A percentile compares a stretch with the other conserved stretches of the same genome.
Evolutionary conservation across 2,797 vertebrate species (phyloP).

Genomic region (Sorex maritimensis): DNA sequence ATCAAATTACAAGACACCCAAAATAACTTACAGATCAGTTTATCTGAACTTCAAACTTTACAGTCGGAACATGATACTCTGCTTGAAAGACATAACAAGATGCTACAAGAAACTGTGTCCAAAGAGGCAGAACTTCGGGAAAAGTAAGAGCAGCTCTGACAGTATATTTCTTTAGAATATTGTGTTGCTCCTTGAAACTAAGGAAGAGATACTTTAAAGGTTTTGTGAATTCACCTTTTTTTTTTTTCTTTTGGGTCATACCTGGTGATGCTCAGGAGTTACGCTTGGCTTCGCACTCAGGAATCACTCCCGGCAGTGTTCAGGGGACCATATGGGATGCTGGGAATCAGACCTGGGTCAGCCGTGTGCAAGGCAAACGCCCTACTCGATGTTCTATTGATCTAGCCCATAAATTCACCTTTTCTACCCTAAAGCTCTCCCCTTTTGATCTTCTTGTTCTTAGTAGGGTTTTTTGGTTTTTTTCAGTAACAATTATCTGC

Average conservation of each 20-base stretch:
- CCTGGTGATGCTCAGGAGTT: no score
- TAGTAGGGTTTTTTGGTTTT: neutral
- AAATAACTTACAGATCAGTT: slow-evolving; percentile 93
- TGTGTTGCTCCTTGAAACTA: neutral
- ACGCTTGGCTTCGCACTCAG: no score
- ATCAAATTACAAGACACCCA: slow-evolving; percentile 95
- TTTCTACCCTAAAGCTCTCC: neutral
- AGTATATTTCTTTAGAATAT: no score
- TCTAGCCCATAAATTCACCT: neutral
- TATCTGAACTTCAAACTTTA: slow-evolving; percentile 94
- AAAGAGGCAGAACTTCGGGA: slow-evolving; percentile 98
- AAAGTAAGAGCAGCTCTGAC: slow-evolving; percentile 90
- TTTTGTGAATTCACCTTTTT: neutral
- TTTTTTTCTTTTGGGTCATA: no score
- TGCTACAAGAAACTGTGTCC: slow-evolving; percentile 96
- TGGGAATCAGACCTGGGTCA: no score
- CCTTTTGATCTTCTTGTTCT: neutral
- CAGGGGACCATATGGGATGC: no score
- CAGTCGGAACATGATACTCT: slow-evolving; percentile 96
- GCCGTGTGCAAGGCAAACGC: no score
- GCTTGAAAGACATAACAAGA: slow-evolving; percentile 97
- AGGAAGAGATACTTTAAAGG: neutral
- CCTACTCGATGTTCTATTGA: no score
- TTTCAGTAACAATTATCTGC: slow-evolving; percentile 7
- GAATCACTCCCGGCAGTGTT: no score